Evolutionary conservation across 2,113 vertebrate genomes (phyloP).

Genomic region (Corvus moneduloides): DNA sequence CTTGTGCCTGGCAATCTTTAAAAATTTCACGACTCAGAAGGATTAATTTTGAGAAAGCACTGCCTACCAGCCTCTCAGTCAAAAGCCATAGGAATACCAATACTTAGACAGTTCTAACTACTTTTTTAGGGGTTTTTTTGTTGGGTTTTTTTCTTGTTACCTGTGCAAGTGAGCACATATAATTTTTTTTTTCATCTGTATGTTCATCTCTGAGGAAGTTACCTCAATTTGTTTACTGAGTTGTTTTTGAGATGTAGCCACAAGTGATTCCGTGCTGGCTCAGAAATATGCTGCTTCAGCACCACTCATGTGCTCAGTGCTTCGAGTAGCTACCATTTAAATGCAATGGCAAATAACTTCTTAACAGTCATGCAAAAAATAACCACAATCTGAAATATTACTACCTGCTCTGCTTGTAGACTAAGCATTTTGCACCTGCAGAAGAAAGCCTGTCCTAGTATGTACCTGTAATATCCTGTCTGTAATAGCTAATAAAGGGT

Average conservation of each 20-base stretch:
- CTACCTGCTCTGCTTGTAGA: not conserved
- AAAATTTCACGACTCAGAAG: not conserved
- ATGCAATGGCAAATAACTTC: not conserved
- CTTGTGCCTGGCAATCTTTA: not conserved
- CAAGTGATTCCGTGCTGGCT: not conserved
- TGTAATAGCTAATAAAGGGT: not conserved
- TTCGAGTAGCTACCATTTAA: not conserved
- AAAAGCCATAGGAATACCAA: not conserved
- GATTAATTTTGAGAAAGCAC: not conserved
- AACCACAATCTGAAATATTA: not conserved
- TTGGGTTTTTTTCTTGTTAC: not conserved
- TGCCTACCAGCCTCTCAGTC: not conserved
- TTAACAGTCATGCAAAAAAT: not conserved
- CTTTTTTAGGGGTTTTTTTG: not conserved
- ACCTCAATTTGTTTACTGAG: not conserved
- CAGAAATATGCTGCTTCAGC: not conserved
- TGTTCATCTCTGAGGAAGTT: not conserved
- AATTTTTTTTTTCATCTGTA: not conserved
- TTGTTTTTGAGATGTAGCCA: not conserved
- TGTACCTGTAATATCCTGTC: not conserved
- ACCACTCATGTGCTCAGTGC: accelerated
- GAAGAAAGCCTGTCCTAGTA: not conserved
- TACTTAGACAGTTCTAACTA: not conserved
- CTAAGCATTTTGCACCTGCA: not conserved
- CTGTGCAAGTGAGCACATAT: not conserved